Evolutionary conservation across 2,113 vertebrate genomes (phyloP), one percentile per base, ranked within the genome.

Genomic region (Glareola pratincola): DNA sequence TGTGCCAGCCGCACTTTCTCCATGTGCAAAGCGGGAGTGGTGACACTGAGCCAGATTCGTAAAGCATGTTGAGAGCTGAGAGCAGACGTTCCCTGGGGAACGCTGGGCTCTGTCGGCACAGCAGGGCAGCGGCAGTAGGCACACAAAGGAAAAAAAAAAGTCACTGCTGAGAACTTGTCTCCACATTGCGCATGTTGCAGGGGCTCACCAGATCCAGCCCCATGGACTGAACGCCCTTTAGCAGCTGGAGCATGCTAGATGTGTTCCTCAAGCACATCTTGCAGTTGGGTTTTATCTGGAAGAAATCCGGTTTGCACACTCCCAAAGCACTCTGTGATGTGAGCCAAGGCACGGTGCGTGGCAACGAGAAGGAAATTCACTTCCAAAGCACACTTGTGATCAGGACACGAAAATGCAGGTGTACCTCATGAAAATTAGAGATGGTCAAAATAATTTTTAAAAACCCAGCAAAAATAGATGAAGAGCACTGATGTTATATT

Each of bases 261-360:
- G 26, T 45, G 19, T 57, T 82, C 41, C 79, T 57, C 6, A 15
- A 59, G 63, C 7, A 30, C 27, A 37, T 54, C 29, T 54, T 79
- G 51, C 29, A 59, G 32, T 62, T 62, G 57, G 50, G 14, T 64
- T 83, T 89, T 60, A 20, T 60, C 26, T 24, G 29, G 56, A 91
- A 68, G 36, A 43, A 73, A 76, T 43, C 11, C 48, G 30, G 34
- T 92, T 88, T 91, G n/a, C 36, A 20, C 4, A 2, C 18, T 76
- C 39, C 48, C 39, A 51, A 83, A 68, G 18, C 60, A 34, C 9
- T 87, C 66, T 34, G 2, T 73, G 30, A 39, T 67, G 18, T 36
- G 54, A 57, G 39, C 21, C 24, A 53, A 77, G 15, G 56, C 8
- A 4, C 0, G 0, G 30, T 27, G 10, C 2, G 0, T 85, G 39